Evolutionary conservation across 2,888 invertebrate species (phyloP).

Genomic region (Anoncus sp.): DNA sequence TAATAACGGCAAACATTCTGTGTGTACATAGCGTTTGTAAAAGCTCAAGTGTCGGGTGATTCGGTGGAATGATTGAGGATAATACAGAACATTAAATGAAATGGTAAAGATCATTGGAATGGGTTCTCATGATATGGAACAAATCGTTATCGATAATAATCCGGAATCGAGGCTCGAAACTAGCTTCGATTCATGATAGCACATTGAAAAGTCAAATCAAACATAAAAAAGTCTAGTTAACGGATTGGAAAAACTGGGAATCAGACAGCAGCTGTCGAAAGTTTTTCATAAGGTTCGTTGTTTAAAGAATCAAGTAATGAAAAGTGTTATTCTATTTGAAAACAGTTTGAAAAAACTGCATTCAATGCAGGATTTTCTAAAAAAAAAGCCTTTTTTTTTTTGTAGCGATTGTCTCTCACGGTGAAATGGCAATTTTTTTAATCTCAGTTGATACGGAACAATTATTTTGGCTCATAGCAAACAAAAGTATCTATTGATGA

Average conservation of each 20-base stretch:
- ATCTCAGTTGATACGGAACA: not conserved
- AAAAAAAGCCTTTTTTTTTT: too few relatives aligned
- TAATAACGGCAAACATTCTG: slow-evolving; percentile 3
- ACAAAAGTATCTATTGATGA: not conserved
- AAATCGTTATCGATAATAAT: slow-evolving; percentile 25
- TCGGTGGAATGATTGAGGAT: slow-evolving; percentile 19
- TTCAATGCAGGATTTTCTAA: not conserved
- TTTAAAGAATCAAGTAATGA: not conserved
- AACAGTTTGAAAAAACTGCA: not conserved
- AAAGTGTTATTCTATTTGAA: not conserved
- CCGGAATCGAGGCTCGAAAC: not conserved
- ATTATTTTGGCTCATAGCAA: not conserved
- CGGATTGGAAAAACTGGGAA: not conserved
- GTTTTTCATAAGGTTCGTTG: not conserved
- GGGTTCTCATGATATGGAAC: slow-evolving; percentile 19
- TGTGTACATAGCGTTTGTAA: slow-evolving; percentile 1
- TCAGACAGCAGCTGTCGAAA: too few relatives aligned
- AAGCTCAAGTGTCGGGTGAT: not conserved
- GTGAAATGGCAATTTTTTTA: too few relatives aligned
- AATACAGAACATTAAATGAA: slow-evolving; percentile 15
- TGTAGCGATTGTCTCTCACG: too few relatives aligned
- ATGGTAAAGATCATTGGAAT: slow-evolving; percentile 18
- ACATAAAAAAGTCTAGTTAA: not conserved
- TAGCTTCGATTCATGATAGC: slow-evolving; percentile 10
- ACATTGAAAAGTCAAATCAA: slow-evolving; percentile 1